phyloP scores from a whole-genome alignment of 2,888 invertebrate species.

The Cataglyphis cursor region DNA sequence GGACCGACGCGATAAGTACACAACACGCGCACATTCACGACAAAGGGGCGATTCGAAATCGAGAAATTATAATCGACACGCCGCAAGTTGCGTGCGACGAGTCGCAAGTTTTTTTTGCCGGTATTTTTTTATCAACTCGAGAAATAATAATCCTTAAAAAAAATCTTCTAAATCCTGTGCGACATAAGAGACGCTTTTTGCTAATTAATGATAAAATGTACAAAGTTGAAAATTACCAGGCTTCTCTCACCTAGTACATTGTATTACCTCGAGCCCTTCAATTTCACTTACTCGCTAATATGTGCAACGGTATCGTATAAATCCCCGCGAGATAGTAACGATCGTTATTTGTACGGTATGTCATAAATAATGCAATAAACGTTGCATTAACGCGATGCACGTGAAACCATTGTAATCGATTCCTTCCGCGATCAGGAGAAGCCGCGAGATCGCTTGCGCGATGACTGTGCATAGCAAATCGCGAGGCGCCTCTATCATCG shows the following conservation, averaged over 20 bases:
- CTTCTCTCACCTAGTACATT: background rate
- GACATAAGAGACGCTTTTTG: background rate
- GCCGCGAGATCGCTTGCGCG: slow-evolving; percentile 13
- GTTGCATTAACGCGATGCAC: slow-evolving; percentile 38
- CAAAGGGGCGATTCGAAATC: background rate
- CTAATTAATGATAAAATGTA: slow-evolving; percentile 27
- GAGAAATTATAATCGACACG: background rate
- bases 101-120: background rate
- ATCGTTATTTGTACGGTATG: slow-evolving; percentile 31
- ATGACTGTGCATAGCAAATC: slow-evolving; percentile 29
- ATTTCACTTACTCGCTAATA: slow-evolving; percentile 33
- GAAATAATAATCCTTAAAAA: background rate
- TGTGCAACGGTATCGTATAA: slow-evolving; percentile 29
- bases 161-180: background rate
- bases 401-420: slow-evolving; percentile 47
- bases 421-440: slow-evolving; percentile 17
- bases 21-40: background rate
- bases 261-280: slow-evolving; percentile 13
- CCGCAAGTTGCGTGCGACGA: background rate
- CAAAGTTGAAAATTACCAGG: background rate
- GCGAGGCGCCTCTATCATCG: slow-evolving; percentile 18
- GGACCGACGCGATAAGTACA: slow-evolving; percentile 27
- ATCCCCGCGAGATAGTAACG: slow-evolving; percentile 6
- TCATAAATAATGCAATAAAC: slow-evolving; percentile 43
- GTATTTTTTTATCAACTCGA: background rate